These are phyloP conservation scores for Clanis bilineata DNA, from an alignment of 2,888 invertebrate species.

Conservation along the genomic window DNA sequence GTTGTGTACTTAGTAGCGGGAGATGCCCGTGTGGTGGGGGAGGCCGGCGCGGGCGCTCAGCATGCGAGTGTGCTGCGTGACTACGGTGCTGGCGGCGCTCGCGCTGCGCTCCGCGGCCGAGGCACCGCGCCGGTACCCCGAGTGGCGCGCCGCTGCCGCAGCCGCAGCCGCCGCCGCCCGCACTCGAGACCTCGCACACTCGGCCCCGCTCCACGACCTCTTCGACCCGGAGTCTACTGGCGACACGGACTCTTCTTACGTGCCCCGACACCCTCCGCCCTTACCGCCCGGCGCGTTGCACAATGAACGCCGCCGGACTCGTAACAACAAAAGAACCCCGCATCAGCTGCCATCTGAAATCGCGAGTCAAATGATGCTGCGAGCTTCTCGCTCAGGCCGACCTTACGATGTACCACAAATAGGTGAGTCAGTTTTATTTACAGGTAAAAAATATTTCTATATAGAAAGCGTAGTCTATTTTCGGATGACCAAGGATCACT, in stretches of 20 bases:
- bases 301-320: conserved; percentile 64
- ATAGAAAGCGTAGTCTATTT: not conserved
- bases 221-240: conserved; percentile 63
- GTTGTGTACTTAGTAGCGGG: conserved; percentile 70
- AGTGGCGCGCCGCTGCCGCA: conserved; percentile 53
- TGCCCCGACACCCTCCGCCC: conserved; percentile 48
- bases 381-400: conserved; percentile 88
- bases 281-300: conserved; percentile 53
- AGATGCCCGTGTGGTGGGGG: conserved; percentile 66
- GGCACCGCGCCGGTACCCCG: conserved; percentile 64
- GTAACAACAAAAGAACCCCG: conserved; percentile 62
- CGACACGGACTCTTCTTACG: conserved; percentile 38
- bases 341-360: conserved; percentile 79
- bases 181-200: conserved; percentile 52
- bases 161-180: too few relatives aligned
- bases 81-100: conserved; percentile 68
- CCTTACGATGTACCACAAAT: conserved; percentile 94
- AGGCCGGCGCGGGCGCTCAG: conserved; percentile 60
- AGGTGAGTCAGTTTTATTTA: conserved; percentile 81
- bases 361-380: conserved; percentile 89
- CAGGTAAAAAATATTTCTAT: not conserved
- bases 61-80: conserved; percentile 74
- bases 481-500: too few relatives aligned
- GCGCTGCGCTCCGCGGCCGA: conserved; percentile 69
- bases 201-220: conserved; percentile 64